Evolutionary conservation across 2,888 invertebrate genomes (phyloP).

Genomic region (Onthophagus sagittarius): DNA sequence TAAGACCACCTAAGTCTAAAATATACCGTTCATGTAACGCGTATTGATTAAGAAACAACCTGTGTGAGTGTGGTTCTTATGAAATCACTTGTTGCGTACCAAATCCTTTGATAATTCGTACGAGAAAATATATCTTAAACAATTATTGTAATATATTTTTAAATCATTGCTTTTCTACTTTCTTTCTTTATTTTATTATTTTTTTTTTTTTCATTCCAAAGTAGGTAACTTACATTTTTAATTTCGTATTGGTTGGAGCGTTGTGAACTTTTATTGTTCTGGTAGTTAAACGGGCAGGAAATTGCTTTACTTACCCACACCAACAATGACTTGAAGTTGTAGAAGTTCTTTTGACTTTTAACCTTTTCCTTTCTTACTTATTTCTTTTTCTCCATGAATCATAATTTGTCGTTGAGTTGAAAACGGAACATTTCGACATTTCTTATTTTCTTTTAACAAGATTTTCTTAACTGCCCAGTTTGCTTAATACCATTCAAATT

Average conservation of each 20-base stretch:
- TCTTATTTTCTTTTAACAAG: not conserved
- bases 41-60: not conserved
- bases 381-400: too few species aligned
- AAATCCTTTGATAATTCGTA: not conserved
- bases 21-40: not conserved
- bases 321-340: too few species aligned
- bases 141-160: too few species aligned
- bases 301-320: not conserved
- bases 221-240: not conserved
- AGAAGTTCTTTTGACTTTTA: too few species aligned
- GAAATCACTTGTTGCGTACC: not conserved
- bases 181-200: not conserved
- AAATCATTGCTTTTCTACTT: too few species aligned
- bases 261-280: not conserved
- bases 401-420: too few species aligned
- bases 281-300: not conserved
- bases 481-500: not conserved
- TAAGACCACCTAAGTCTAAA: not conserved
- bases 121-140: too few species aligned
- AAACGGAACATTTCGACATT: not conserved
- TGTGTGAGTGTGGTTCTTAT: not conserved
- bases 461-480: not conserved
- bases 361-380: too few species aligned
- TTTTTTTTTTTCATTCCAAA: not conserved
- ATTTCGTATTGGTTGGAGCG: not conserved